phyloP scores from a whole-genome alignment of 2,113 vertebrate genomes.

The Pygoscelis antarcticus region DNA sequence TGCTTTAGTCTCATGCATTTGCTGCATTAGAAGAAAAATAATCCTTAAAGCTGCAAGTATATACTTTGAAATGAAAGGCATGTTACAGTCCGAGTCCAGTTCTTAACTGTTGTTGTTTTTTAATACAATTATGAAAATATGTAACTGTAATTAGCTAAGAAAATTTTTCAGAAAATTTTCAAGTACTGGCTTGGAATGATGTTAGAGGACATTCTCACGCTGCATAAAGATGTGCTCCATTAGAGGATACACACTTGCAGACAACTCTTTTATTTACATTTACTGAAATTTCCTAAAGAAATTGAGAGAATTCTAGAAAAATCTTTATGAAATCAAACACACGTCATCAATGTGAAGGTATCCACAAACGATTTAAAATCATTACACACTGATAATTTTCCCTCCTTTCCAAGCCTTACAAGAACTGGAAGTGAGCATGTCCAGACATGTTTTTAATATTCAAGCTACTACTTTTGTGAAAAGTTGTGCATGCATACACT shows the following conservation, averaged over 20 bases:
- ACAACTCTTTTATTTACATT: not conserved
- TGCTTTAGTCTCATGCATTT: not conserved
- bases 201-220: not conserved
- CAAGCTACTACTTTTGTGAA: not conserved
- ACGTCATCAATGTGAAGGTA: not conserved
- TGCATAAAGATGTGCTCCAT: not conserved
- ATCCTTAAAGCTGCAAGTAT: not conserved
- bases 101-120: not conserved
- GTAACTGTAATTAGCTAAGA: not conserved
- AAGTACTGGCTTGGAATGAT: not conserved
- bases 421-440: not conserved
- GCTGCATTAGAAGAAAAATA: not conserved
- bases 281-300: not conserved
- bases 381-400: not conserved
- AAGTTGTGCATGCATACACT: not conserved
- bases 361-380: not conserved
- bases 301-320: not conserved
- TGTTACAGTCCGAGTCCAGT: not conserved
- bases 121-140: not conserved
- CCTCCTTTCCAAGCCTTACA: not conserved
- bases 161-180: not conserved
- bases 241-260: not conserved
- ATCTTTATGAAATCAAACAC: not conserved
- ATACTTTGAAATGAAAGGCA: not conserved
- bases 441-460: not conserved